Conservation (phyloP, 2,113 vertebrate species). For the Apus apus region DNA sequence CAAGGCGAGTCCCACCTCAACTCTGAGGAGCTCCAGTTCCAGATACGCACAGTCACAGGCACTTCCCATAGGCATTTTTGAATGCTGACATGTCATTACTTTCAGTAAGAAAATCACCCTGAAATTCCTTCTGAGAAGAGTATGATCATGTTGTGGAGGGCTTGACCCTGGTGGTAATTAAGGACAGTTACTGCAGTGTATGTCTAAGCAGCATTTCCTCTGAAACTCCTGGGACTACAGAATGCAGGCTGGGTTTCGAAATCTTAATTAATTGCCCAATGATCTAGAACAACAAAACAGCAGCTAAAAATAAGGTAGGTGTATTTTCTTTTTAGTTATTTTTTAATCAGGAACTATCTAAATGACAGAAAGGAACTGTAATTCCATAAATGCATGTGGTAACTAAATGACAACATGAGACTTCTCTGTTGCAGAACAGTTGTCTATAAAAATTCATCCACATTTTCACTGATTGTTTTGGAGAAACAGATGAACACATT, state of each 20-base stretch:
- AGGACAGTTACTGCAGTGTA: not conserved
- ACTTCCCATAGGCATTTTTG: not conserved
- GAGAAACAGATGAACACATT: not conserved
- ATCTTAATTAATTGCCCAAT: not conserved
- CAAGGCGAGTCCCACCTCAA: accelerated
- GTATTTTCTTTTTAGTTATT: not conserved
- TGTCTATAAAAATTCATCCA: conserved; percentile 34
- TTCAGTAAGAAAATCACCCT: not conserved
- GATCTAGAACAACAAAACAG: not conserved
- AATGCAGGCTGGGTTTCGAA: not conserved
- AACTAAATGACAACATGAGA: not conserved
- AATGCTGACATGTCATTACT: not conserved
- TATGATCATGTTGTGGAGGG: accelerated
- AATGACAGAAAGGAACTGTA: not conserved
- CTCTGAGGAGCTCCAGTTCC: accelerated
- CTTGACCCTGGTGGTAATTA: not conserved
- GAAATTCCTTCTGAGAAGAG: not conserved
- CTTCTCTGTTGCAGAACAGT: conserved; percentile 1
- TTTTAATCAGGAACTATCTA: not conserved
- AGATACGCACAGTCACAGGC: not conserved
- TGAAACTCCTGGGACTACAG: not conserved
- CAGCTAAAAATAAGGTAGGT: not conserved
- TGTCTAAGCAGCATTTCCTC: not conserved
- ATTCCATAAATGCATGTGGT: not conserved
- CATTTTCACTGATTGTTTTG: conserved; percentile 2